Percentiles rank a stretch among this genome's conserved stretches.
These are phyloP conservation scores for Paradisaea rubra DNA, from an alignment of 2,113 vertebrate genomes.

Conservation along the genomic window DNA sequence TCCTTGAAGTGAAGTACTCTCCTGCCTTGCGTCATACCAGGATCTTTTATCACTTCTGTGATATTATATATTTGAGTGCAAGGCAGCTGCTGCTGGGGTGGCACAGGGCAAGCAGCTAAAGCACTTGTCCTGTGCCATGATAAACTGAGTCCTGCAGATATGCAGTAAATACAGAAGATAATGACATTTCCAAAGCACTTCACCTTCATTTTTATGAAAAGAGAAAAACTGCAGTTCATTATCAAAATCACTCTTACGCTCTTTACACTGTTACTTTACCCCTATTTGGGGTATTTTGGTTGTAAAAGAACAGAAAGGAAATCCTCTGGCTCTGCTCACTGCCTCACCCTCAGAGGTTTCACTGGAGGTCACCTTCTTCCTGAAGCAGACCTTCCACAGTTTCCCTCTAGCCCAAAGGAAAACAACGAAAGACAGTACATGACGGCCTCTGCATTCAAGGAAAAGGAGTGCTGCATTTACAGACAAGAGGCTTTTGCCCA, in stretches of 20 bases:
- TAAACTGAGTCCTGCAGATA: neutral
- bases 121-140: neutral
- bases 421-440: rapidly evolving
- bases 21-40: neutral
- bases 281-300: neutral
- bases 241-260: neutral
- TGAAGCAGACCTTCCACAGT: neutral
- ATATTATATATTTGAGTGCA: neutral
- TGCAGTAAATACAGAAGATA: neutral
- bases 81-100: neutral
- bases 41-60: neutral
- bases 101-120: neutral
- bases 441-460: neutral
- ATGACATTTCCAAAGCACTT: neutral
- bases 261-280: neutral
- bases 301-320: neutral
- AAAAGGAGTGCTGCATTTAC: neutral
- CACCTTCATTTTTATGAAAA: neutral
- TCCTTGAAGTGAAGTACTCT: neutral
- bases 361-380: neutral
- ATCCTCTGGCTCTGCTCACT: neutral
- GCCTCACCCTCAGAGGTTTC: neutral
- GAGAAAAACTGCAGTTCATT: neutral
- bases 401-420: neutral
- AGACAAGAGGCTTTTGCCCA: neutral